Conservation (phyloP, 2,113 vertebrate species). For the Thamnaconus septentrionalis region DNA sequence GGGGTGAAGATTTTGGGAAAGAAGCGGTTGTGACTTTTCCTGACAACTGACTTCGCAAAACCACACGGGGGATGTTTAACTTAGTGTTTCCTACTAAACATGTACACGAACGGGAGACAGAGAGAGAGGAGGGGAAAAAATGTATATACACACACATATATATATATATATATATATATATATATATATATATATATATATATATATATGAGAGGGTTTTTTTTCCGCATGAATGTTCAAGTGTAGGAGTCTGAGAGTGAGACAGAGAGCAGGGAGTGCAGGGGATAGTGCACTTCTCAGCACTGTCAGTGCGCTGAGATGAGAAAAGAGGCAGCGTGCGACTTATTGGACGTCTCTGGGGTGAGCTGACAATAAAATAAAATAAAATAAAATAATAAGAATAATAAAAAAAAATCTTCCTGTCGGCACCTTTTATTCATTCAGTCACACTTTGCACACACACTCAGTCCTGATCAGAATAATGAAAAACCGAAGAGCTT, state of each 20-base stretch:
- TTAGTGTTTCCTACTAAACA: conserved; percentile 39
- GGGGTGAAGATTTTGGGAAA: conserved; percentile 61
- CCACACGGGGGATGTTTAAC: conserved; percentile 52
- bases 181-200: too few relatives aligned
- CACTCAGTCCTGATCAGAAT: too few relatives aligned
- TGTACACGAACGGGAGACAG: conserved; percentile 23
- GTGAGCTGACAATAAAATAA: too few relatives aligned
- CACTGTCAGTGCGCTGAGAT: background rate
- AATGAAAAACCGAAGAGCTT: too few relatives aligned
- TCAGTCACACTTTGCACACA: too few relatives aligned
- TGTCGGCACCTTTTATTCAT: too few relatives aligned
- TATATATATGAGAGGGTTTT: background rate
- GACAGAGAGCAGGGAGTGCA: background rate
- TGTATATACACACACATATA: background rate
- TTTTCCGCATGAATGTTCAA: conserved; percentile 3
- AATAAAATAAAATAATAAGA: too few relatives aligned
- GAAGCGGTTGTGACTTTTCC: conserved; percentile 46
- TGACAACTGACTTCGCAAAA: conserved; percentile 55
- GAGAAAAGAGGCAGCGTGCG: background rate
- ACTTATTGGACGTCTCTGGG: too few relatives aligned
- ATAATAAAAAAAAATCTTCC: too few relatives aligned
- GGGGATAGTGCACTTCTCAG: conserved; percentile 1
- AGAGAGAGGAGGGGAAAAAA: background rate
- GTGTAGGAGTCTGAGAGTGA: too few relatives aligned
- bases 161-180: too few relatives aligned